Conservation (phyloP, 2,113 vertebrate species). For the Gallinago jamesoni region DNA sequence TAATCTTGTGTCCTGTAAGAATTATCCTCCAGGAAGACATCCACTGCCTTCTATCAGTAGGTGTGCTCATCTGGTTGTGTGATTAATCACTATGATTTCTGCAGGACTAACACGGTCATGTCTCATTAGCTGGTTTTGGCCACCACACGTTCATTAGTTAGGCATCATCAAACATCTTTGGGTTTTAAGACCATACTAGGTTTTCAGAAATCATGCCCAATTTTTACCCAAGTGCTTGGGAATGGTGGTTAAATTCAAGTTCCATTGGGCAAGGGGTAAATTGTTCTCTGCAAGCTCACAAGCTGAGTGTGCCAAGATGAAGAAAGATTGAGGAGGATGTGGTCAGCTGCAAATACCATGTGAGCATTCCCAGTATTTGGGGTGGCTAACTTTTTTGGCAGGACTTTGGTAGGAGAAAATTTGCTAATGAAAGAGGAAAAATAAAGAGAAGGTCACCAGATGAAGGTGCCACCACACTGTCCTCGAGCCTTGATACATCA, state of each 20-base stretch:
- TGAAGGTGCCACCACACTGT: not conserved
- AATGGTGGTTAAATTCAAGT: not conserved
- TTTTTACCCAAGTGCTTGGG: not conserved
- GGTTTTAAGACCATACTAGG: not conserved
- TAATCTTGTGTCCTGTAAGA: not conserved
- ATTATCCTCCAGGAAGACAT: not conserved
- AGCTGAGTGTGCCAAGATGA: not conserved
- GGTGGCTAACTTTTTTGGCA: not conserved
- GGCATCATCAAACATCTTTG: not conserved
- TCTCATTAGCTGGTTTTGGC: conserved; percentile 11
- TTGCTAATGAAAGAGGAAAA: not conserved
- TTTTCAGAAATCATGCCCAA: not conserved
- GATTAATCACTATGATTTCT: conserved; percentile 1
- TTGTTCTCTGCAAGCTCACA: not conserved
- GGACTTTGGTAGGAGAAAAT: not conserved
- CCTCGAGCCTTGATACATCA: not conserved
- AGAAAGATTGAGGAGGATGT: not conserved
- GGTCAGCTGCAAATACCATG: not conserved
- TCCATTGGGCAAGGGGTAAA: not conserved
- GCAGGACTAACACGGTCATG: not conserved
- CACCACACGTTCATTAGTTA: not conserved
- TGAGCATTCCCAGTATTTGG: not conserved
- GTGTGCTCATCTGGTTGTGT: not conserved
- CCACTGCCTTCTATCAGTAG: not conserved
- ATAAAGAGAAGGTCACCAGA: not conserved